Evolutionary conservation across 1,140 invertebrate species (phyloP).

Genomic region (Aphidius gifuensis): DNA sequence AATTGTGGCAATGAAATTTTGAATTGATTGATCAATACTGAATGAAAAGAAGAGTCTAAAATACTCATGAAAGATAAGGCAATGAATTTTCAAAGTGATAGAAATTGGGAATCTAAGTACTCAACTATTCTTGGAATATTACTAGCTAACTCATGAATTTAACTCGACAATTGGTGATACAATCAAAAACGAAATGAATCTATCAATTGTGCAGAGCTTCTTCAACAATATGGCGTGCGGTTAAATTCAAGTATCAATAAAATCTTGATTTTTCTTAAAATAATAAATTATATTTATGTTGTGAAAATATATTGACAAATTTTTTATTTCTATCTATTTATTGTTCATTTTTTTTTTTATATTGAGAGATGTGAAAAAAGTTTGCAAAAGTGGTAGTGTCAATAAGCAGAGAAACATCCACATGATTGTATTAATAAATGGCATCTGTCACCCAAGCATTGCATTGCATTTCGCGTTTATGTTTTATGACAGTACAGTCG

Average conservation of each 20-base stretch:
- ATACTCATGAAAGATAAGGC: too few species aligned
- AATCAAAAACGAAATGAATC: conserved; percentile 12
- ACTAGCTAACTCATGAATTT: conserved; percentile 26
- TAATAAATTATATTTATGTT: neutral
- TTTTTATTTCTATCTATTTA: neutral
- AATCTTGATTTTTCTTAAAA: too few species aligned
- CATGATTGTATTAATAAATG: conserved; percentile 45
- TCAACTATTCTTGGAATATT: neutral
- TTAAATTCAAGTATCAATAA: too few species aligned
- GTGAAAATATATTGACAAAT: neutral
- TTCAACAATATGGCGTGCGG: conserved; percentile 23
- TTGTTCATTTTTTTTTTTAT: too few species aligned
- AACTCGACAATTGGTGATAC: conserved; percentile 27
- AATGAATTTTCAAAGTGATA: too few species aligned
- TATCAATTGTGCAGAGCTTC: conserved; percentile 18
- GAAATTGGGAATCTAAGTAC: too few species aligned
- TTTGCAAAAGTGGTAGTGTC: too few species aligned
- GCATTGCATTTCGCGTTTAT: conserved; percentile 49
- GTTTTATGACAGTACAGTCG: conserved; percentile 35
- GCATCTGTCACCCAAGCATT: conserved; percentile 49
- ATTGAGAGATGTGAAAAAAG: too few species aligned
- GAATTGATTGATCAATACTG: too few species aligned
- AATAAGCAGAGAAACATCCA: conserved; percentile 1
- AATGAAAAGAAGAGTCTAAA: too few species aligned
- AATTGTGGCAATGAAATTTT: too few species aligned